Percentiles rank a stretch among this genome's conserved stretches.
These are phyloP conservation scores for Hydractinia symbiolongicarpus DNA, from an alignment of 30 jellyfish, hydroid and myxozoan species.

Conservation along the genomic window DNA sequence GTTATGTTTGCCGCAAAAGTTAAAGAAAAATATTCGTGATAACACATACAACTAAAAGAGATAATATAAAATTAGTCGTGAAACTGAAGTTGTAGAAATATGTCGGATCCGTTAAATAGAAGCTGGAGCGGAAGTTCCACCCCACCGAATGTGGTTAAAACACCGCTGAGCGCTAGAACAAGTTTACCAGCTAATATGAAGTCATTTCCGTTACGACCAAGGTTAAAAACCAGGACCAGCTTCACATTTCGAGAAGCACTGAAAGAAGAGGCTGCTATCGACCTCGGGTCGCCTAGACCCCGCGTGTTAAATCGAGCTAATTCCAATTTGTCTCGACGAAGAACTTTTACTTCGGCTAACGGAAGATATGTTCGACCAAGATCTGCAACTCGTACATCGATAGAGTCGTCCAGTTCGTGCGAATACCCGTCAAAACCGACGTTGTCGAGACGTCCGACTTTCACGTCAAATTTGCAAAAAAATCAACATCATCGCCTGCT, in stretches of 20 bases:
- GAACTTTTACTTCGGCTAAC: too few relatives aligned
- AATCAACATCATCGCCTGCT: too few relatives aligned
- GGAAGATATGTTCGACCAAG: too few relatives aligned
- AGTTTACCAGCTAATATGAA: constrained; percentile 7
- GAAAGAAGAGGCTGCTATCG: constrained; percentile 4
- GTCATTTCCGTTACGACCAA: constrained; percentile 11
- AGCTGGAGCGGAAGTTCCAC: not conserved
- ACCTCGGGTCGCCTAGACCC: constrained; percentile 15
- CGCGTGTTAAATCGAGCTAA: constrained; percentile 20
- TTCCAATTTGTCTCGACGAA: not conserved
- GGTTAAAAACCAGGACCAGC: constrained; percentile 21
- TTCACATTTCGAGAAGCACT: constrained; percentile 16
- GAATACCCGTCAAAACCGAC: too few relatives aligned
- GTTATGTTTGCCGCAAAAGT: too few relatives aligned
- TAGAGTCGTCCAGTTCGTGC: too few relatives aligned
- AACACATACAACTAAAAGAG: too few relatives aligned
- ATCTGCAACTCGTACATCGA: too few relatives aligned
- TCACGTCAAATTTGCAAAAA: too few relatives aligned
- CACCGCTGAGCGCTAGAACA: not conserved
- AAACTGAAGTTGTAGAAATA: not conserved
- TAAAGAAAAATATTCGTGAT: too few relatives aligned
- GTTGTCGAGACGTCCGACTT: too few relatives aligned
- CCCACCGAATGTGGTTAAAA: not conserved
- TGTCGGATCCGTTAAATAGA: not conserved
- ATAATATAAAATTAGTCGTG: too few relatives aligned